These are phyloP conservation scores for Peromyscus melanophrys DNA, from an alignment of 2,797 vertebrate species.

Conservation along the genomic window DNA sequence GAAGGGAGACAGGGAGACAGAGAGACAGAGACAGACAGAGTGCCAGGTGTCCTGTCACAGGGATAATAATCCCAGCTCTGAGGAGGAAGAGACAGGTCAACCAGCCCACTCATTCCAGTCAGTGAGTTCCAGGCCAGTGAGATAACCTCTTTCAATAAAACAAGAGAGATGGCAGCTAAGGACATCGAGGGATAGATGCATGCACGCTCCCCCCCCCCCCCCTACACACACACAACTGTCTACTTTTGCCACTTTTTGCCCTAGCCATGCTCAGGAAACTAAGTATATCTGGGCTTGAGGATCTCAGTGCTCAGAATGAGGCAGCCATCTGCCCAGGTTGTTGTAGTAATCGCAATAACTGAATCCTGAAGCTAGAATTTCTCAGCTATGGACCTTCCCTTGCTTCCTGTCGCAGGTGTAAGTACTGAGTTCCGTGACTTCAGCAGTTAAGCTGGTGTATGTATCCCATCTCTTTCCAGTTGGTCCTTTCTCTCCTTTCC, in stretches of 20 bases:
- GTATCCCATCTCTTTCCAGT: rapidly evolving
- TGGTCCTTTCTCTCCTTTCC: not conserved
- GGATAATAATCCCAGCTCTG: not conserved
- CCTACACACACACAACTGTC: rapidly evolving
- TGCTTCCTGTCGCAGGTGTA: not conserved
- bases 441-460: not conserved
- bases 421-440: too few relatives aligned
- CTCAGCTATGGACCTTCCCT: not conserved
- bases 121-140: not conserved
- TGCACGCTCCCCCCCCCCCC: rapidly evolving
- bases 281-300: not conserved
- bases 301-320: not conserved
- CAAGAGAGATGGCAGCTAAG: not conserved
- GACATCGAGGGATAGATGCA: too few relatives aligned
- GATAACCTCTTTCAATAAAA: not conserved
- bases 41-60: not conserved
- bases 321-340: rapidly evolving
- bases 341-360: not conserved
- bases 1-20: too few relatives aligned
- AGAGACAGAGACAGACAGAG: too few relatives aligned
- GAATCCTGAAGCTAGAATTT: not conserved
- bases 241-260: not conserved
- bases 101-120: not conserved
- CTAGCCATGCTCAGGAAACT: not conserved
- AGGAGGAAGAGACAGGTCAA: not conserved